Conservation (phyloP, 30 jellyfish, hydroid and myxozoan species). For the Cassiopea xamachana region DNA sequence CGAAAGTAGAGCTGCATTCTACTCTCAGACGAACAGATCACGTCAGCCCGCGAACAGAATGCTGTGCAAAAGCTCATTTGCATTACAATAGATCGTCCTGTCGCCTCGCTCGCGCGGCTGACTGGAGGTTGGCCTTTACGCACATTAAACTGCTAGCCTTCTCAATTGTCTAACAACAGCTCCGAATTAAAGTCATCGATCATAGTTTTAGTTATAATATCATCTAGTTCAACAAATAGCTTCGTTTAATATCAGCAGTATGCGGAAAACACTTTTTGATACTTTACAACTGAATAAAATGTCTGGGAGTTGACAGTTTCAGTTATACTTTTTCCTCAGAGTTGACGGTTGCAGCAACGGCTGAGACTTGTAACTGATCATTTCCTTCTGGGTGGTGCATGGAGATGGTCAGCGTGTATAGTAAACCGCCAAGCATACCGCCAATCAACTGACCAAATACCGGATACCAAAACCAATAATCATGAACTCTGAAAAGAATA, state of each 20-base stretch:
- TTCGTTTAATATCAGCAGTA: not conserved
- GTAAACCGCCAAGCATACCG: conserved; percentile 78
- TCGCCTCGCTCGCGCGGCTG: not conserved
- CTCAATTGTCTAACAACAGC: too few relatives aligned
- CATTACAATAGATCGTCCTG: not conserved
- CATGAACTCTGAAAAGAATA: conserved; percentile 55
- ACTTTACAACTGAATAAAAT: not conserved
- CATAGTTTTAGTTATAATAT: too few relatives aligned
- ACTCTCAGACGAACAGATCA: not conserved
- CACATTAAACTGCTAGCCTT: not conserved
- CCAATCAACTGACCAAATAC: conserved; percentile 88
- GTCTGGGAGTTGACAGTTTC: not conserved
- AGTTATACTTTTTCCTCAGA: not conserved
- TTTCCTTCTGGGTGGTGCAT: conserved; percentile 62
- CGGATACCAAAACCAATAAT: conserved; percentile 92
- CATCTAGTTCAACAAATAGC: not conserved
- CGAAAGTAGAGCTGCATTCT: not conserved
- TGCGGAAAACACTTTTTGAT: not conserved
- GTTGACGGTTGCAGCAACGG: not conserved
- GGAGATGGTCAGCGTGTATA: conserved; percentile 70
- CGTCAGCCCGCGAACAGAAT: not conserved
- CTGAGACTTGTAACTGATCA: not conserved
- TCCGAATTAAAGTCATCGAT: too few relatives aligned
- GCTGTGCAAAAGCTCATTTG: not conserved
- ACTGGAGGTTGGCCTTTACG: not conserved